Conservation (phyloP, 2,888 invertebrate species). For the Peribatodes rhomboidaria region DNA sequence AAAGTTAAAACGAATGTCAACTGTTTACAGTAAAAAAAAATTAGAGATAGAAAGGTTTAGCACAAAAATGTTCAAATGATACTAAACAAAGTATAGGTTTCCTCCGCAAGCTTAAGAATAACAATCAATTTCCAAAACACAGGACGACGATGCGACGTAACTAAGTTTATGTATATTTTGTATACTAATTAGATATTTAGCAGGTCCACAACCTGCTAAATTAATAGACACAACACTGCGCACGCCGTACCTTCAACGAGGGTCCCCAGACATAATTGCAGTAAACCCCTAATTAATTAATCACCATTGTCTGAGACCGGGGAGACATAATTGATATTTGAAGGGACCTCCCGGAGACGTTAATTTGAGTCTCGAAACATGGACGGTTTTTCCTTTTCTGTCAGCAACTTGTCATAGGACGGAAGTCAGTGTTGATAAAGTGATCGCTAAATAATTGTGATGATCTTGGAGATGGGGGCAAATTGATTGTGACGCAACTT, state of each 20-base stretch:
- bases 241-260: conserved; percentile 49
- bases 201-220: conserved; percentile 10
- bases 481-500: neutral
- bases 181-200: conserved; percentile 4
- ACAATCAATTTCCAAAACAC: too few relatives aligned
- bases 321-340: conserved; percentile 83
- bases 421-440: conserved; percentile 4
- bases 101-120: too few relatives aligned
- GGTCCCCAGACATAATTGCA: conserved; percentile 75
- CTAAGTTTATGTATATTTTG: neutral
- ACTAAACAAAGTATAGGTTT: too few relatives aligned
- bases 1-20: too few relatives aligned
- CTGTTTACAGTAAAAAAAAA: too few relatives aligned
- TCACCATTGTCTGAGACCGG: conserved; percentile 75
- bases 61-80: too few relatives aligned
- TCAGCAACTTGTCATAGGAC: conserved; percentile 19
- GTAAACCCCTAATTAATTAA: conserved; percentile 83
- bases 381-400: conserved; percentile 16
- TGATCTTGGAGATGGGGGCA: neutral
- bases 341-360: conserved; percentile 72
- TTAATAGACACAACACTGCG: conserved; percentile 27
- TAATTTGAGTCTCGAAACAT: conserved; percentile 31
- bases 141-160: neutral
- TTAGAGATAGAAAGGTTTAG: too few relatives aligned
- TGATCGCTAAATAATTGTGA: conserved; percentile 7